Percentiles rank a stretch among this genome's conserved stretches.
These are phyloP conservation scores for Drosophila borealis DNA, from an alignment of 2,888 invertebrate genomes.

Conservation along the genomic window DNA sequence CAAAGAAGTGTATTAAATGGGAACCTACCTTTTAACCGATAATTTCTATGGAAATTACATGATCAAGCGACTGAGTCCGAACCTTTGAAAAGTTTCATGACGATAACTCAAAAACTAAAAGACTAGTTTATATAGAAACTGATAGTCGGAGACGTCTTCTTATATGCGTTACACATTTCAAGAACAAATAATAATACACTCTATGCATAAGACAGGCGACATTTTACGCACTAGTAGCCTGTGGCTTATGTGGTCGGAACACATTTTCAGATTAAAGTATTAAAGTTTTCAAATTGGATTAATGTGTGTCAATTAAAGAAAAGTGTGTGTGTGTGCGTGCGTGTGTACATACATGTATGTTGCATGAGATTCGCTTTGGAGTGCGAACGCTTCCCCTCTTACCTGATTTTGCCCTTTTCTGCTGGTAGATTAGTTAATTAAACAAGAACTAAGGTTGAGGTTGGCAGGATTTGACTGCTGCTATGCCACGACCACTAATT, in stretches of 20 bases:
- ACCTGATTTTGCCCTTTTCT: background rate
- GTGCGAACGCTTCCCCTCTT: background rate
- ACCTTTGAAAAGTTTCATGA: too few species aligned
- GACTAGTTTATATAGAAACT: too few species aligned
- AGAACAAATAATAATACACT: too few species aligned
- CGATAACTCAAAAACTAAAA: too few species aligned
- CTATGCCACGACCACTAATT: constrained; percentile 52
- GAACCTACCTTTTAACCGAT: too few species aligned
- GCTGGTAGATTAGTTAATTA: constrained; percentile 60
- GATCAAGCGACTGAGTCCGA: too few species aligned
- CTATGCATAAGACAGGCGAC: constrained; percentile 8
- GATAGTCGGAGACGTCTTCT: too few species aligned
- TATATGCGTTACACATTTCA: too few species aligned
- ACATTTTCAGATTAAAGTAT: constrained; percentile 58
- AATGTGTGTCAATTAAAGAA: constrained; percentile 29
- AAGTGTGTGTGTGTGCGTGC: constrained; percentile 9
- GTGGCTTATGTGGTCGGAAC: constrained; percentile 59
- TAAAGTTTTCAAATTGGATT: constrained; percentile 64
- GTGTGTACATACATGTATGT: background rate
- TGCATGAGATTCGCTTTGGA: background rate
- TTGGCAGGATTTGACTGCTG: constrained; percentile 5
- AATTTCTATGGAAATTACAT: too few species aligned
- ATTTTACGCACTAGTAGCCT: constrained; percentile 27
- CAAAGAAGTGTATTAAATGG: too few species aligned
- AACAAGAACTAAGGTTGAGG: constrained; percentile 45